Base-by-base conservation (phyloP, 30 jellyfish, hydroid and myxozoan genomes). In the Calvadosia cruxmelitensis region DNA sequence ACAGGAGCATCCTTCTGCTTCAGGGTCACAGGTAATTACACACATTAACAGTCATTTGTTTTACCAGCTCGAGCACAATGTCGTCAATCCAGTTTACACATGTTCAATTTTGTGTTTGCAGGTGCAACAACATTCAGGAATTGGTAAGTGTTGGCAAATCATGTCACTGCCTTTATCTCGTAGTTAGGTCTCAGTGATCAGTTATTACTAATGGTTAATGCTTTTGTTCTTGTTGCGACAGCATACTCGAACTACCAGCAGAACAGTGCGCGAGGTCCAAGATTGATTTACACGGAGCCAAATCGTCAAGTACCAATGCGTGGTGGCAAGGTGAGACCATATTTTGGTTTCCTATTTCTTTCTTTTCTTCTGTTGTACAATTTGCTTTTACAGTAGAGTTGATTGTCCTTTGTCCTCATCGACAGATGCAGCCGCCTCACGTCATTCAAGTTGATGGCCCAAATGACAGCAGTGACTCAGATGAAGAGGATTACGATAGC, bases 381-480 rank as follows among this genome's bases (percentile, higher is more conserved):
- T 20, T 42, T 5, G 10, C 15, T 42, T 42, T 5, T 42, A 42
- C 57, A 42, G 20, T 42, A 20, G 20, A 20, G 20, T 42, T 42
- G 20, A 5, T 42, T 42, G 15, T 5, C 20, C 57, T 42, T n/a
- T n/a, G n/a, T n/a, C n/a, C n/a, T n/a, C n/a, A n/a, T n/a, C n/a
- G n/a, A n/a, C n/a, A 42, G 57, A 42, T 42, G 10, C 57, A 42
- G 57, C 20, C 57, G 57, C 20, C 62, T 75, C 85, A 80, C 49
- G 68, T 80, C 35, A 82, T 82, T 10, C 99, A 91, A 73, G 83
- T 91, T 42, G 99, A 91, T 74, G 99, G 99, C 3, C 79, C 94
- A 31, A 69, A 70, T 63, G 99, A 83, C 61, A 74, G 90, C 27
- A 79, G 94, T 32, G 77, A 93, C 34, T 84, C 70, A 23, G 95